Base-by-base conservation (phyloP, 1,140 invertebrate species). In the Drosophila cardini region DNA sequence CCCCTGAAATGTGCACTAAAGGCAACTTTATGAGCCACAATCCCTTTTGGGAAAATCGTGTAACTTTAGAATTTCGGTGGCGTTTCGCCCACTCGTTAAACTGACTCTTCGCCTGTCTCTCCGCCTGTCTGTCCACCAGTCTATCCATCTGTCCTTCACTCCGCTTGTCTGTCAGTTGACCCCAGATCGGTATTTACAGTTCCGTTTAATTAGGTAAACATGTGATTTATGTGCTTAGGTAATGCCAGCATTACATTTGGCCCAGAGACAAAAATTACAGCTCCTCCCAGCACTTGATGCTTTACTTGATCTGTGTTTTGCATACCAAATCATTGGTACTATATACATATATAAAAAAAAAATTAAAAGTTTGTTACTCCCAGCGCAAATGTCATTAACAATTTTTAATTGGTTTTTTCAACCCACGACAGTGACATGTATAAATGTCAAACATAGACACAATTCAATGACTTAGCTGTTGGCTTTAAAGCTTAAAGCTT, bases 171-270 rank as follows among this genome's bases (percentile, higher is more conserved):
- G 26, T 48, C 42, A 46, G 45, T 50, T 83, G 80, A 79, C 80
- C 70, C 36, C 26, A 78, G 42, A 70, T 65, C 48, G 71, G 69
- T 75, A 83, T 78, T 78, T 63, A 74, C 64, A 60, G 80, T 83
- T 70, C 46, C 71, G 71, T 83, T 82, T 83, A 83, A 83, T 83
- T 83, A 83, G 80, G 78, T 76, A 82, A 78, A 76, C 67, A 78
- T 71, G 80, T 83, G 75, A 83, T 83, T 83, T 83, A 83, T 83
- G 79, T 64, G 58, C 60, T 38, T 58, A 26, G 57, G 45, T 46
- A 63, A 63, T 63, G 18, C 16, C 61, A 63, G 36, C n/a, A 53
- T 53, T 55, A 64, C 48, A 30, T 30, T 40, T 16, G 53, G 53
- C 36, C 32, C 34, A 48, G 43, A 48, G 30, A 50, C 40, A 26